Percentiles rank a stretch among this genome's conserved stretches.
phyloP scores from a whole-genome alignment of 30 jellyfish, hydroid and myxozoan species.

The Hydra vulgaris region DNA sequence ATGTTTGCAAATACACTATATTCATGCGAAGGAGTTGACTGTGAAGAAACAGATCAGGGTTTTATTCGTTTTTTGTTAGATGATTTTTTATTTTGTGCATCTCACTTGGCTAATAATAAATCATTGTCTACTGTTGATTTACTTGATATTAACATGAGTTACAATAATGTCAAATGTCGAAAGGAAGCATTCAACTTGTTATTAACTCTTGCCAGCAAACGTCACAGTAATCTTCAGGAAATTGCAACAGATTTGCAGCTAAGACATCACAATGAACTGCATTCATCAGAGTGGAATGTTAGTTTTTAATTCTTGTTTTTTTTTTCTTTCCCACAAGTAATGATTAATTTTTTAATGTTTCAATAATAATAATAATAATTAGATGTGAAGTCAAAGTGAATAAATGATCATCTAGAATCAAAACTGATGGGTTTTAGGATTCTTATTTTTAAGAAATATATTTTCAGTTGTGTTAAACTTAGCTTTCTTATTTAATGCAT shows the following conservation, averaged over 20 bases:
- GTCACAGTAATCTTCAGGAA: slow-evolving; percentile 65
- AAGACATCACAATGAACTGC: slow-evolving; percentile 64
- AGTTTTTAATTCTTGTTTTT: slow-evolving; percentile 8
- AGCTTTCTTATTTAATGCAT: too few species aligned
- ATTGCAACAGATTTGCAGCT: slow-evolving; percentile 57
- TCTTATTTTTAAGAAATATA: too few species aligned
- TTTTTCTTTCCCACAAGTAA: not conserved
- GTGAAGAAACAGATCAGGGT: slow-evolving; percentile 31
- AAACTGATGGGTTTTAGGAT: too few species aligned
- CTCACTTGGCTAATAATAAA: slow-evolving; percentile 49
- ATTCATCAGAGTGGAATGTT: slow-evolving; percentile 88
- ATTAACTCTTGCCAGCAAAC: slow-evolving; percentile 64
- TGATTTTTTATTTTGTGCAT: slow-evolving; percentile 83
- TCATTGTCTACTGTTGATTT: slow-evolving; percentile 40
- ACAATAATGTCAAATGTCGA: slow-evolving; percentile 46
- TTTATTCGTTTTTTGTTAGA: slow-evolving; percentile 34
- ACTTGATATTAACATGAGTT: slow-evolving; percentile 34
- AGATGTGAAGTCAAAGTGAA: too few species aligned
- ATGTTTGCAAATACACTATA: slow-evolving; percentile 47
- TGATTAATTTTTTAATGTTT: too few species aligned
- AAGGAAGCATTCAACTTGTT: slow-evolving; percentile 75
- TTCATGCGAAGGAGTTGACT: slow-evolving; percentile 75
- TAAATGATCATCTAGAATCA: too few species aligned
- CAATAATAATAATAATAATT: too few species aligned
- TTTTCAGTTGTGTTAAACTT: too few species aligned